These are phyloP conservation scores for Nomada fabriciana DNA, from an alignment of 2,888 invertebrate species.

Conservation along the genomic window DNA sequence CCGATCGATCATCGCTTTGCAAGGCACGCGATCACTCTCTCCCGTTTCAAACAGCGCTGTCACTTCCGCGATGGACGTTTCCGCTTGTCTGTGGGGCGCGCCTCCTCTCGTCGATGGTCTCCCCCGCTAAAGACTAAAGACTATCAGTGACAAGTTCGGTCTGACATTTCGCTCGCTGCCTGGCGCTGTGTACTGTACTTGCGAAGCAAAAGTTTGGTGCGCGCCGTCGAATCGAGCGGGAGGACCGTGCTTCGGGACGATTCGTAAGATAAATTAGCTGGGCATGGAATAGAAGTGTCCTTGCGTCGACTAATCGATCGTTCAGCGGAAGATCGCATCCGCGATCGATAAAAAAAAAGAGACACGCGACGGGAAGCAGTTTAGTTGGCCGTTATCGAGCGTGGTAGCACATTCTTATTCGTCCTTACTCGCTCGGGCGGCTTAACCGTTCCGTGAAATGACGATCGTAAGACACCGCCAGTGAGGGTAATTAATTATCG, in stretches of 20 bases:
- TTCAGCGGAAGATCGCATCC: background rate
- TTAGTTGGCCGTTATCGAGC: constrained; percentile 11
- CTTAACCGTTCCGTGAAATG: constrained; percentile 22
- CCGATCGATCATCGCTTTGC: constrained; percentile 49
- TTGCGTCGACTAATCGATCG: constrained; percentile 6
- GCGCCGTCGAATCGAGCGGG: too few species aligned
- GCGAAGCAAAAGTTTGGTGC: too few species aligned
- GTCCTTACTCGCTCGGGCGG: constrained; percentile 15
- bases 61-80: constrained; percentile 52
- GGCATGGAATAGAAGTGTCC: too few species aligned
- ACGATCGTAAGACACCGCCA: constrained; percentile 14
- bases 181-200: too few species aligned
- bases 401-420: constrained; percentile 10
- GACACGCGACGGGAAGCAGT: constrained; percentile 9
- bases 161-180: background rate
- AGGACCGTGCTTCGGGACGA: too few species aligned
- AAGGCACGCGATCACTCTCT: constrained; percentile 25
- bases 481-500: constrained; percentile 17
- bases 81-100: constrained; percentile 28
- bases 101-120: background rate
- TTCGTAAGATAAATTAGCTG: too few species aligned
- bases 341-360: background rate
- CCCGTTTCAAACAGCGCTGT: background rate
- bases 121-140: too few species aligned
- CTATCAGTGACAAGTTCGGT: too few species aligned